A percentile compares a stretch with the other conserved stretches of the same genome.
Conservation (phyloP, 2,797 vertebrate species). For the Epinephelus coioides region DNA sequence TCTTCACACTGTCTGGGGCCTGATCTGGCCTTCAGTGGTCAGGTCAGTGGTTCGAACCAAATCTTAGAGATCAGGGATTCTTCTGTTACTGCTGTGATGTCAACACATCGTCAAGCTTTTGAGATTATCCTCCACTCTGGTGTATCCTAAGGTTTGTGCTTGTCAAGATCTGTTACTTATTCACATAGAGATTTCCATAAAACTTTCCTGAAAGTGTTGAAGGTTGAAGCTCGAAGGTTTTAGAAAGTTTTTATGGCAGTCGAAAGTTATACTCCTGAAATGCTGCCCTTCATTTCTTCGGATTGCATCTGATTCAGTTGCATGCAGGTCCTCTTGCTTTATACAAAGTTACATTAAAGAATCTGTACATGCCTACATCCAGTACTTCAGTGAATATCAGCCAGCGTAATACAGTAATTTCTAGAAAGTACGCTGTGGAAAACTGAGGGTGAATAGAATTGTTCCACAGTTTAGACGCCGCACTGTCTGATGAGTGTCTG, state of each 20-base stretch:
- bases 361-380: conserved; percentile 3
- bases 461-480: conserved; percentile 36
- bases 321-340: background rate
- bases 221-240: background rate
- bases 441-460: conserved; percentile 18
- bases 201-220: background rate
- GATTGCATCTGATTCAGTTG: conserved; percentile 1
- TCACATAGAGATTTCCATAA: too few species aligned
- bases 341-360: conserved; percentile 1
- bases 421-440: background rate
- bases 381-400: conserved; percentile 10
- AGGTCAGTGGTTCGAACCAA: background rate
- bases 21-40: background rate
- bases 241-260: background rate
- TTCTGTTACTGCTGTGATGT: background rate
- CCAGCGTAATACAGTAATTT: conserved; percentile 13
- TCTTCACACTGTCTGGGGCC: background rate
- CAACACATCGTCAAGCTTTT: too few species aligned
- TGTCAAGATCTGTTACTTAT: background rate
- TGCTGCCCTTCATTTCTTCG: background rate
- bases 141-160: background rate
- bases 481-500: conserved; percentile 45
- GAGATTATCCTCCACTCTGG: background rate
- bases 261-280: background rate
- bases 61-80: background rate